A percentile compares a stretch with the other conserved stretches of the same genome.
Evolutionary conservation across 2,888 invertebrate genomes (phyloP).

Genomic region (Andrena minutula): DNA sequence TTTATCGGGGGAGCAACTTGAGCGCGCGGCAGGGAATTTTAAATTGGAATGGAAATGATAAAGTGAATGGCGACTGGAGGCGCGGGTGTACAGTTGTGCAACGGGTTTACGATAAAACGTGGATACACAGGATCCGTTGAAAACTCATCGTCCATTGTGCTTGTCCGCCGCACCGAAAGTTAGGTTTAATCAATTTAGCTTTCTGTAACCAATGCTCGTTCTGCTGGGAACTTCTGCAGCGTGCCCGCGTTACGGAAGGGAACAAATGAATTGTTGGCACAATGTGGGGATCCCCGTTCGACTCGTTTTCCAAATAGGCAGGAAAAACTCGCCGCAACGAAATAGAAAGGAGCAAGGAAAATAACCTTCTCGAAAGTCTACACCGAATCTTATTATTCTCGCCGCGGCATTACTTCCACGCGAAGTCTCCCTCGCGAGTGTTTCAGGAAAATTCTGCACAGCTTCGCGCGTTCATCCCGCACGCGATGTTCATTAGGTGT

Average conservation of each 20-base stretch:
- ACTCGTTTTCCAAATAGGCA: neutral
- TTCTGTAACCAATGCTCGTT: conserved; percentile 58
- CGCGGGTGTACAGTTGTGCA: conserved; percentile 35
- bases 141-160: conserved; percentile 59
- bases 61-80: conserved; percentile 32
- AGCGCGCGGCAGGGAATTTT: conserved; percentile 34
- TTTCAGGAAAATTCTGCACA: neutral
- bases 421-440: conserved; percentile 2
- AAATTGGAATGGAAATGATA: conserved; percentile 56
- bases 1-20: conserved; percentile 22
- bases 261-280: conserved; percentile 51
- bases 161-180: conserved; percentile 54
- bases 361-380: conserved; percentile 2
- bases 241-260: conserved; percentile 26
- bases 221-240: conserved; percentile 44
- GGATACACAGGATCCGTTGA: conserved; percentile 39
- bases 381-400: conserved; percentile 1
- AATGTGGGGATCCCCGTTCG: conserved; percentile 26
- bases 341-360: neutral
- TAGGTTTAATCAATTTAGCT: conserved; percentile 64
- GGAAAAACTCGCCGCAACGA: neutral
- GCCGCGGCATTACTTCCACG: neutral
- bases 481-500: conserved; percentile 44
- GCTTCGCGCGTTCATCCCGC: neutral
- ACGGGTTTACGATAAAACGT: conserved; percentile 51